Evolutionary conservation across 2,888 invertebrate species (phyloP).

Genomic region (Pheosia tremula): DNA sequence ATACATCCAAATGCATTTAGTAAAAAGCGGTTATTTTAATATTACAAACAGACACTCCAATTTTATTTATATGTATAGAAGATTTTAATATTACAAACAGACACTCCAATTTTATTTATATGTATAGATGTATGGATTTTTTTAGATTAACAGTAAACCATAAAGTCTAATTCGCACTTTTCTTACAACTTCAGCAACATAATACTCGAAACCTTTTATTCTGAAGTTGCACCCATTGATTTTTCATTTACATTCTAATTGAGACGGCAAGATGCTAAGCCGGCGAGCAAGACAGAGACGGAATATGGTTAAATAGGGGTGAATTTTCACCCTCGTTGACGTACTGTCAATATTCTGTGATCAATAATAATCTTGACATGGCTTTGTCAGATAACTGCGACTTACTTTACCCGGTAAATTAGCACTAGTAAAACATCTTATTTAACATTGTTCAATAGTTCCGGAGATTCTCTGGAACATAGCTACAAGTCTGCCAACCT

Average conservation of each 20-base stretch:
- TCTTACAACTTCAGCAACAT: not conserved
- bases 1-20: too few species aligned
- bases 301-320: conserved; percentile 13
- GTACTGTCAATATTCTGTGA: conserved; percentile 20
- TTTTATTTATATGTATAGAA: too few species aligned
- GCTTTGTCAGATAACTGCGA: conserved; percentile 1
- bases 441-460: too few species aligned
- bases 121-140: too few species aligned
- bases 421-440: too few species aligned
- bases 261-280: conserved; percentile 20
- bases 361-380: conserved; percentile 9
- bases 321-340: conserved; percentile 10
- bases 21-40: too few species aligned
- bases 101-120: too few species aligned
- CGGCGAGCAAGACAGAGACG: conserved; percentile 21
- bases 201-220: not conserved
- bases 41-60: too few species aligned
- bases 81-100: too few species aligned
- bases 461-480: not conserved
- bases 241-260: conserved; percentile 41
- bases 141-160: too few species aligned
- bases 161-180: not conserved
- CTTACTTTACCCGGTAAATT: too few species aligned
- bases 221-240: conserved; percentile 26
- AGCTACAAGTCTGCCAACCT: too few species aligned